Conservation (phyloP, 2,888 invertebrate genomes). For the Epinotia brunnichana region DNA sequence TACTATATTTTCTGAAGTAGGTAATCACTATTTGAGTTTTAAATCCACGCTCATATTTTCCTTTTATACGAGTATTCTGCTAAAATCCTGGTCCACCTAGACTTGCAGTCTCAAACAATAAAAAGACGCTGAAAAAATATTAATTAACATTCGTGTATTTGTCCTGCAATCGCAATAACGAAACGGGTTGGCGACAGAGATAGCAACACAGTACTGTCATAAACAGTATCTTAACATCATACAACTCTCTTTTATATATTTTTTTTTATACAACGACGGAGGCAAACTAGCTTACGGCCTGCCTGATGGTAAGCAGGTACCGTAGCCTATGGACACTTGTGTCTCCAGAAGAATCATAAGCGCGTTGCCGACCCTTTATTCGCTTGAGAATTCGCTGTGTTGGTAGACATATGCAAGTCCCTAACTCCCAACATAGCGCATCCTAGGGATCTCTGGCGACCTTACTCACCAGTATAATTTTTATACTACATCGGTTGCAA, state of each 20-base stretch:
- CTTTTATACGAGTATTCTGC: conserved; percentile 3
- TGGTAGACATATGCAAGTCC: too few species aligned
- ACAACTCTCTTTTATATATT: not conserved
- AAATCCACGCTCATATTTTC: not conserved
- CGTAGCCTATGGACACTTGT: too few species aligned
- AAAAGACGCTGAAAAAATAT: conserved; percentile 38
- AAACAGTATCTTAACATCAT: conserved; percentile 12
- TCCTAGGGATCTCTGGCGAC: too few species aligned
- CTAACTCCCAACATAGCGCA: too few species aligned
- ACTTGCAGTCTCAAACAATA: conserved; percentile 28
- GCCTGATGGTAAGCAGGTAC: not conserved
- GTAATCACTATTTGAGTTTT: not conserved
- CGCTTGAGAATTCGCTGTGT: too few species aligned
- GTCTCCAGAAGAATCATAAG: too few species aligned
- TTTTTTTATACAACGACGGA: too few species aligned
- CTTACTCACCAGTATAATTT: too few species aligned
- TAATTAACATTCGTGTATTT: conserved; percentile 41
- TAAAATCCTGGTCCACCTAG: conserved; percentile 4
- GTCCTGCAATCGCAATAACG: conserved; percentile 37
- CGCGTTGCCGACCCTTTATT: too few species aligned
- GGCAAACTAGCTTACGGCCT: too few species aligned
- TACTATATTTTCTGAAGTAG: too few species aligned
- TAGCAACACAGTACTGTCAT: conserved; percentile 19
- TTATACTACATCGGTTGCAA: too few species aligned
- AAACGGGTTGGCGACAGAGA: conserved; percentile 29